Evolutionary conservation across 1,140 invertebrate genomes (phyloP).

Genomic region (Nomia melanderi): DNA sequence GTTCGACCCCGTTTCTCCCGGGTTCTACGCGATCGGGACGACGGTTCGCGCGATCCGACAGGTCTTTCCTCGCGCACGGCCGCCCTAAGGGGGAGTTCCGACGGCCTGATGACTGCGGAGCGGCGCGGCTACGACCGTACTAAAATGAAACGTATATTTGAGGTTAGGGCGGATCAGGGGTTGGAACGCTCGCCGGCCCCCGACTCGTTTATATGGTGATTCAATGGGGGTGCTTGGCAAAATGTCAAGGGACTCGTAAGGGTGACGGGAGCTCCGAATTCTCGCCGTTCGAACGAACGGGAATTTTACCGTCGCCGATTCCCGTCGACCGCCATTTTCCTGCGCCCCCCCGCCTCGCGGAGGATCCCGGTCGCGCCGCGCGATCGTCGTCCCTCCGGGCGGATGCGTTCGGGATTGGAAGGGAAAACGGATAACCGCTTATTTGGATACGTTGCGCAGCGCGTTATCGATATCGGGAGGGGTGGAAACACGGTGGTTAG

Average conservation of each 20-base stretch:
- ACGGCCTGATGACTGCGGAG: conserved; percentile 59
- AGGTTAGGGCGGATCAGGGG: conserved; percentile 73
- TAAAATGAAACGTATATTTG: conserved; percentile 75
- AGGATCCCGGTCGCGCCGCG: too few relatives aligned
- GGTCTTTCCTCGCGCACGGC: neutral
- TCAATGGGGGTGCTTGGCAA: conserved; percentile 73
- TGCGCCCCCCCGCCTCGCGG: too few relatives aligned
- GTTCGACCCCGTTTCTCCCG: neutral
- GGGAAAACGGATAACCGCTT: conserved; percentile 11
- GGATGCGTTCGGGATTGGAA: too few relatives aligned
- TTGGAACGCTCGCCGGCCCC: conserved; percentile 61
- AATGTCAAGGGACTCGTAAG: conserved; percentile 75
- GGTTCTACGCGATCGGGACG: neutral
- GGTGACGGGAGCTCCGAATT: conserved; percentile 48
- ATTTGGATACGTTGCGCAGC: conserved; percentile 3
- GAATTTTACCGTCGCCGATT: conserved; percentile 47
- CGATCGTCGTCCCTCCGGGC: too few relatives aligned
- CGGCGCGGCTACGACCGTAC: conserved; percentile 51
- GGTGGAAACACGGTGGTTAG: conserved; percentile 17
- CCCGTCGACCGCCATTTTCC: too few relatives aligned
- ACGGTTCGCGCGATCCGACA: neutral
- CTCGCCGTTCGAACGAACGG: conserved; percentile 37
- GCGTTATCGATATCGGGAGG: conserved; percentile 3
- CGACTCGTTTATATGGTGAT: conserved; percentile 75
- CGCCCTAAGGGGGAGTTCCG: conserved; percentile 25